A percentile compares a stretch with the other conserved stretches of the same genome.
phyloP scores from a whole-genome alignment of 2,113 vertebrate genomes.

The Craseonycteris thonglongyai region DNA sequence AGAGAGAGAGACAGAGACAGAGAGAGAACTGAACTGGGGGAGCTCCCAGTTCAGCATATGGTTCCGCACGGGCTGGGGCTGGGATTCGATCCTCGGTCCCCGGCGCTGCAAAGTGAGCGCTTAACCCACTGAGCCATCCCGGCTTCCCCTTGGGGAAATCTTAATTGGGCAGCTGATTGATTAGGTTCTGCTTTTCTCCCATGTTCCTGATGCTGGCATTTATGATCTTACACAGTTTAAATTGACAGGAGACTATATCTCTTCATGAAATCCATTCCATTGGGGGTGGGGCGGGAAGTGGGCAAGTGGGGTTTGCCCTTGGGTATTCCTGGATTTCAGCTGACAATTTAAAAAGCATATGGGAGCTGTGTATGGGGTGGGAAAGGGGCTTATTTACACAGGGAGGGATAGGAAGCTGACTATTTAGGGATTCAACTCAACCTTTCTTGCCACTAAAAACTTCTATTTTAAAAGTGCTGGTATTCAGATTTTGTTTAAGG shows the following conservation, averaged over 20 bases:
- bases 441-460: not conserved
- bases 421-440: not conserved
- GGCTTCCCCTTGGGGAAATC: too few relatives aligned
- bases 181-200: not conserved
- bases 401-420: not conserved
- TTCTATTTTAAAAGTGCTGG: not conserved
- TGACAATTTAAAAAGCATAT: slow-evolving; percentile 4
- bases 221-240: slow-evolving; percentile 48
- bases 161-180: not conserved
- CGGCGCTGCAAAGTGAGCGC: too few relatives aligned
- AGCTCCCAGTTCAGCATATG: too few relatives aligned
- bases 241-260: slow-evolving; percentile 11
- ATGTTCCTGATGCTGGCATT: slow-evolving; percentile 33
- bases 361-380: not conserved
- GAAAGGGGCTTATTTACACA: not conserved
- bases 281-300: not conserved
- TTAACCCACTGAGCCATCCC: too few relatives aligned
- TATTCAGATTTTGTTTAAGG: not conserved
- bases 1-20: too few relatives aligned
- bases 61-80: too few relatives aligned
- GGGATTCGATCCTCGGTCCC: too few relatives aligned
- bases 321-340: not conserved
- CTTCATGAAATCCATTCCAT: not conserved
- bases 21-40: too few relatives aligned
- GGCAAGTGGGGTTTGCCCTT: not conserved